Evolutionary conservation across 2,888 invertebrate genomes (phyloP), one percentile per base, ranked within the genome.

Genomic region (Tholera decimalis): DNA sequence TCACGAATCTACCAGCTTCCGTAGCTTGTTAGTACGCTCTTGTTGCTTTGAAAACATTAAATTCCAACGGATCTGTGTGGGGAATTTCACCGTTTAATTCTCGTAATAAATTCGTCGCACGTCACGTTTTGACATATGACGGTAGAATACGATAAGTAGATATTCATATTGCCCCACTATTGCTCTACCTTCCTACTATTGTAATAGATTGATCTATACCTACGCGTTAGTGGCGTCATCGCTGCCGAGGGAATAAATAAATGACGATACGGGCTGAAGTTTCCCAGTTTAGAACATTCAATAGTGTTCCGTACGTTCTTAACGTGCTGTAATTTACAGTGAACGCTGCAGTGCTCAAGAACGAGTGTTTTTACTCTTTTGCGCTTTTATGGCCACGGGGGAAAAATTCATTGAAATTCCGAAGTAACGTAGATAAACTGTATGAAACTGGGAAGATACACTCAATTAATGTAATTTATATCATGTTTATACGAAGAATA

Each of bases 11-110:
- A 80, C 79, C 84, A 84, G 82, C 83, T 79, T 77, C 75, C 80
- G 64, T 66, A 78, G 82, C 85, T 88, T 88, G 85, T 88, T 89
- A 87, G 85, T 84, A 83, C 83, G 84, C 83, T 83, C 85, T 83
- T 85, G 85, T 86, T 83, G 84, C 80, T 85, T 79, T 77, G 77
- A 84, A 88, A 88, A 85, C 83, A 83, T 83, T 81, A 79, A 83
- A 82, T 79, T 82, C 78, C 73, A 76, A 71, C 74, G 59, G 77
- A 79, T 83, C 73, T 79, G 60, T 77, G 70, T 73, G 66, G 69
- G 73, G 71, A 72, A 78, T 73, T 81, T 73, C 68, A 61, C 65
- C 72, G 41, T 80, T 81, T 71, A 79, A 75, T 82, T 82, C 74
- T 75, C 76, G 73, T 77, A 82, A 83, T 82, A 80, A 83, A 83